phyloP scores from a whole-genome alignment of 92 coral and sea anemone genomes.

The Paramuricea clavata region DNA sequence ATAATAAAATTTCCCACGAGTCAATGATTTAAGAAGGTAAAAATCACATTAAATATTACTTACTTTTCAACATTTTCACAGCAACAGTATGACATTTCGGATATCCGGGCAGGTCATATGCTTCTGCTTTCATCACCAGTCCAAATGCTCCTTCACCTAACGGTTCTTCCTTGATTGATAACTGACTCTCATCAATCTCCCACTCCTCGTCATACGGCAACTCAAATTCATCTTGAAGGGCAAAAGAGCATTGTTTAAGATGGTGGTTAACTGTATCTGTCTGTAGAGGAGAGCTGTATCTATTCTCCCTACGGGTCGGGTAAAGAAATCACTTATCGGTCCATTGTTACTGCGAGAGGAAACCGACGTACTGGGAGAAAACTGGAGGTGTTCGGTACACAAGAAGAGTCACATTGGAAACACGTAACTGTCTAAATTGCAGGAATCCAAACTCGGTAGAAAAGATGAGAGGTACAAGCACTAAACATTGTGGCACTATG shows the following conservation, averaged over 20 bases:
- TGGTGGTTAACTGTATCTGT: too few species aligned
- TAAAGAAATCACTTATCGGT: too few species aligned
- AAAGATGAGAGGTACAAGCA: too few species aligned
- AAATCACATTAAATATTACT: not conserved
- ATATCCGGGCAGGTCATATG: slow-evolving; percentile 82
- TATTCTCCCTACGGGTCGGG: too few species aligned
- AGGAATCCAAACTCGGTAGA: too few species aligned
- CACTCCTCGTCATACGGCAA: slow-evolving; percentile 94
- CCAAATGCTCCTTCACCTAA: slow-evolving; percentile 99
- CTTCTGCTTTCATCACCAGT: slow-evolving; percentile 95
- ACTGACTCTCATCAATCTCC: slow-evolving; percentile 90
- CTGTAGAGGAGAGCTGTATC: too few species aligned
- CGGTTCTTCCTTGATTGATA: slow-evolving; percentile 81
- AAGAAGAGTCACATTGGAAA: too few species aligned
- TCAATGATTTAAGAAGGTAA: not conserved
- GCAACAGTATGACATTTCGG: slow-evolving; percentile 79
- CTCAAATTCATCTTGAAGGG: slow-evolving; percentile 73
- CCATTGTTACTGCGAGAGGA: too few species aligned
- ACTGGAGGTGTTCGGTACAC: too few species aligned
- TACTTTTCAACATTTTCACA: slow-evolving; percentile 95
- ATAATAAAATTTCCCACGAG: not conserved
- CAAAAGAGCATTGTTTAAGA: not conserved
- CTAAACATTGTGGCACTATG: too few species aligned
- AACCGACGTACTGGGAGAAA: too few species aligned
- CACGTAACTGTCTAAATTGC: too few species aligned